Conservation (phyloP, 2,888 invertebrate species). For the Hofmannophila pseudospretella region DNA sequence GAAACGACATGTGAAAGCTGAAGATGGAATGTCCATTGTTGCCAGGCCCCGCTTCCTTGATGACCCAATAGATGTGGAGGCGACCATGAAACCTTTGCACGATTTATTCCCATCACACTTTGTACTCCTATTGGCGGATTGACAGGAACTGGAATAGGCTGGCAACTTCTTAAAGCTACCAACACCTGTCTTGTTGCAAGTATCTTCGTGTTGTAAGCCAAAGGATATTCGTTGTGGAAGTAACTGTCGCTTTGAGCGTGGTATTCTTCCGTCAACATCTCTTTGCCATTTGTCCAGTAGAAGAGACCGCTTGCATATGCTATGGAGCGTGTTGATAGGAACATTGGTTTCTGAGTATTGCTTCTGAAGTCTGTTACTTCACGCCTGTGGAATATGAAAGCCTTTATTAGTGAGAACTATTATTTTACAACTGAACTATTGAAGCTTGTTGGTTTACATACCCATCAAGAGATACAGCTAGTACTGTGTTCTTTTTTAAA, state of each 20-base stretch:
- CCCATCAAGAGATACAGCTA: slow-evolving; percentile 91
- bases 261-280: slow-evolving; percentile 88
- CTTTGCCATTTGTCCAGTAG: slow-evolving; percentile 90
- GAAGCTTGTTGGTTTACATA: slow-evolving; percentile 40
- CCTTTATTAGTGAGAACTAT: background rate
- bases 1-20: slow-evolving; percentile 76
- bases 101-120: slow-evolving; percentile 86
- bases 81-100: slow-evolving; percentile 89
- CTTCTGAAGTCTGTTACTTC: slow-evolving; percentile 84
- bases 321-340: slow-evolving; percentile 85
- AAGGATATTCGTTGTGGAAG: slow-evolving; percentile 86
- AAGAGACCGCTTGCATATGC: slow-evolving; percentile 87
- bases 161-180: slow-evolving; percentile 81
- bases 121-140: slow-evolving; percentile 88
- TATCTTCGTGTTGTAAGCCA: slow-evolving; percentile 54
- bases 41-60: slow-evolving; percentile 83
- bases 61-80: slow-evolving; percentile 86
- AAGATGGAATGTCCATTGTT: slow-evolving; percentile 88
- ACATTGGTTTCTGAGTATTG: slow-evolving; percentile 86
- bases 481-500: slow-evolving; percentile 85
- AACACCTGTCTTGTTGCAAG: slow-evolving; percentile 59
- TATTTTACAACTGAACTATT: background rate
- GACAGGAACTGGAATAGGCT: slow-evolving; percentile 88
- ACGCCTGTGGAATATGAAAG: slow-evolving; percentile 57
- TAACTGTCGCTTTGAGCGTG: slow-evolving; percentile 82